These are phyloP conservation scores for Orientallactaga bullata DNA, from an alignment of 2,113 vertebrate genomes.

Conservation along the genomic window DNA sequence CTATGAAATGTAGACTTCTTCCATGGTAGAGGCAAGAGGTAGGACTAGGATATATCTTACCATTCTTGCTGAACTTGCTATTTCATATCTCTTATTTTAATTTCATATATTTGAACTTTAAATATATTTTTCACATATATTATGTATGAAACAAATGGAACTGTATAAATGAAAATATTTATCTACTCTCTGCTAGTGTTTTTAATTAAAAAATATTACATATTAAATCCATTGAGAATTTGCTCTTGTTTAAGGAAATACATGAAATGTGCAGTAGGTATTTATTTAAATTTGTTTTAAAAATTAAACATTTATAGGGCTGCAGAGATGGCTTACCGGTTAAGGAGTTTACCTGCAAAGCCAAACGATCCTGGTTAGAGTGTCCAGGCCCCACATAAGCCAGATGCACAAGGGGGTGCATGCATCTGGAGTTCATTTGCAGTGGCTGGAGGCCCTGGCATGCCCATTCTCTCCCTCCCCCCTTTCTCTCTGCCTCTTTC, in stretches of 20 bases:
- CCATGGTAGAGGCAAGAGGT: not conserved
- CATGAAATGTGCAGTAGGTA: not conserved
- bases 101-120: not conserved
- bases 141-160: conserved; percentile 40
- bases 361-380: no score
- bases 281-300: conserved; percentile 16
- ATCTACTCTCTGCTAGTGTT: not conserved
- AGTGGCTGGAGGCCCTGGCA: no score
- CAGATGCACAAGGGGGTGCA: no score
- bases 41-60: no score
- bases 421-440: no score
- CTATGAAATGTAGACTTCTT: not conserved
- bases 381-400: no score
- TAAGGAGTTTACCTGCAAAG: no score
- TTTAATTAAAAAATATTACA: not conserved
- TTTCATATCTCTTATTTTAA: not conserved
- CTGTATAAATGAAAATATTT: not conserved
- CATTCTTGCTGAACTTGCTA: not conserved
- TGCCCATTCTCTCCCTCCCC: no score
- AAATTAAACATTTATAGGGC: conserved; percentile 43
- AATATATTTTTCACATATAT: not conserved
- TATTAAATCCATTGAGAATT: not conserved
- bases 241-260: not conserved
- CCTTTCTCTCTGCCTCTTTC: no score
- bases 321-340: no score